phyloP scores from a whole-genome alignment of 2,797 vertebrate genomes.

The Ciconia nigra region DNA sequence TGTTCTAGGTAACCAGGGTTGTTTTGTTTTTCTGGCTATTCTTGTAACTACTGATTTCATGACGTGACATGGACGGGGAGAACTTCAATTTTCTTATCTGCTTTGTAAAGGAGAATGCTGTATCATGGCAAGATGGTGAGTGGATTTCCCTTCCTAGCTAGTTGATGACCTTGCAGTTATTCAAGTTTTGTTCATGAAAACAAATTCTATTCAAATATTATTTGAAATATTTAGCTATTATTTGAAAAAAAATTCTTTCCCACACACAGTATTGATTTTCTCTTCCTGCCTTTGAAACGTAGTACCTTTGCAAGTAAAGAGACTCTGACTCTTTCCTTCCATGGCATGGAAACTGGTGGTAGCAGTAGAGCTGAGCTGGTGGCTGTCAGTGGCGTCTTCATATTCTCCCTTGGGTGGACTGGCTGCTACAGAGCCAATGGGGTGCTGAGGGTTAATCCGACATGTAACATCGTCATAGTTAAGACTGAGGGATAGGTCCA shows the following conservation, averaged over 20 bases:
- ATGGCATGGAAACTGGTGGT: rapidly evolving
- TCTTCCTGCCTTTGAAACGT: neutral
- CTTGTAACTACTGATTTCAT: neutral
- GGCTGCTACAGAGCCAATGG: neutral
- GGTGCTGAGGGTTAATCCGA: neutral
- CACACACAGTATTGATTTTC: neutral
- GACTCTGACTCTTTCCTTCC: neutral
- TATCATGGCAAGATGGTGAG: neutral
- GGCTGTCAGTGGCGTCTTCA: neutral
- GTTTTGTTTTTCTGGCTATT: neutral
- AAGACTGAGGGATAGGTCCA: neutral
- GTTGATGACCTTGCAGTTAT: neutral
- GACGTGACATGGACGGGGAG: rapidly evolving
- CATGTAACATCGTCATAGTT: rapidly evolving
- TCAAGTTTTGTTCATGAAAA: neutral
- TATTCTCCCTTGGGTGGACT: neutral
- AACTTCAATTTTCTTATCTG: neutral
- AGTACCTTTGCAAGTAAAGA: neutral
- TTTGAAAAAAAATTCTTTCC: too few species aligned
- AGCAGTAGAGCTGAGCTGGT: neutral
- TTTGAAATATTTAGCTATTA: too few species aligned
- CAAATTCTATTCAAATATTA: neutral
- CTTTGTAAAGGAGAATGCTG: neutral
- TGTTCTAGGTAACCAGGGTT: neutral
- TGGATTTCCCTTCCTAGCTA: neutral